Conservation (phyloP, 2,888 invertebrate species). For the Icerya purchasi region DNA sequence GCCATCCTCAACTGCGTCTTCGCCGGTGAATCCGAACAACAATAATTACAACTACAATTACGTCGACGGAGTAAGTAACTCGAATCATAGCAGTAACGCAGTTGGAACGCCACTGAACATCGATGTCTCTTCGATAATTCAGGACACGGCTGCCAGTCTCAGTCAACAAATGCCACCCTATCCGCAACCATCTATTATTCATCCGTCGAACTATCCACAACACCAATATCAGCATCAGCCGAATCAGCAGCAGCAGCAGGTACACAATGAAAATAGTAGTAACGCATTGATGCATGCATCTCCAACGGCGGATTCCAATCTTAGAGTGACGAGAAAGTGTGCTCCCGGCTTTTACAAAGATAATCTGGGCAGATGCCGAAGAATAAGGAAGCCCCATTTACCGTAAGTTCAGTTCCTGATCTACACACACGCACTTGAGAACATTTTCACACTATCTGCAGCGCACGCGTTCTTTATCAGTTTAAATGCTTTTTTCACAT, state of each 20-base stretch:
- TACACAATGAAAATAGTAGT: background rate
- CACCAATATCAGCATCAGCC: background rate
- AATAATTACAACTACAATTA: conserved; percentile 14
- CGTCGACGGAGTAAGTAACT: conserved; percentile 18
- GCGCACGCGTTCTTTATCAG: too few species aligned
- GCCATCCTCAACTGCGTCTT: background rate
- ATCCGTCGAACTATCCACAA: too few species aligned
- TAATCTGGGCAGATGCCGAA: conserved; percentile 24
- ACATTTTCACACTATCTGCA: too few species aligned
- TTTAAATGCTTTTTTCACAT: too few species aligned
- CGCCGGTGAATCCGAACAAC: background rate
- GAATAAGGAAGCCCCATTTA: conserved; percentile 20
- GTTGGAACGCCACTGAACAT: conserved; percentile 2
- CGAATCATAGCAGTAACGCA: conserved; percentile 10
- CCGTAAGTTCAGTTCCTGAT: conserved; percentile 18
- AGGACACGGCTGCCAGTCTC: background rate
- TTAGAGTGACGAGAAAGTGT: conserved; percentile 17
- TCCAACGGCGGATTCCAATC: conserved; percentile 1
- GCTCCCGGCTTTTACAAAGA: conserved; percentile 23
- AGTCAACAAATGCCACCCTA: conserved; percentile 9
- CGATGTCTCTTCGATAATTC: too few species aligned
- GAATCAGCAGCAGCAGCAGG: background rate
- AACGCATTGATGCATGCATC: background rate
- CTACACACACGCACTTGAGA: too few species aligned
- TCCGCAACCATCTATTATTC: conserved; percentile 10